phyloP scores from a whole-genome alignment of 2,888 invertebrate genomes.

The Agonopterix alstromeriana region DNA sequence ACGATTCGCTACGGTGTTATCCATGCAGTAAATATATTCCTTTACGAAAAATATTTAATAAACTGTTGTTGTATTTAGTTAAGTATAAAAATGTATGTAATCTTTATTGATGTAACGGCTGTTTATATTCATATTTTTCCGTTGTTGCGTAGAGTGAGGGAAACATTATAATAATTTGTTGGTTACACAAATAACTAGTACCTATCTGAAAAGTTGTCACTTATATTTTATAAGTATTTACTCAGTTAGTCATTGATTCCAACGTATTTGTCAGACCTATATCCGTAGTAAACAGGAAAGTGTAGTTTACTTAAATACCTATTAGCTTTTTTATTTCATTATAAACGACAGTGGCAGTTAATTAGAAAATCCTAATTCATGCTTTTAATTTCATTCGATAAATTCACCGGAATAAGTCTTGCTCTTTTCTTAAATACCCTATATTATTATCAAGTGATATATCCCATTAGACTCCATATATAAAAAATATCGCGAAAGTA shows the following conservation, averaged over 20 bases:
- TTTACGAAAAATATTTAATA: slow-evolving; percentile 36
- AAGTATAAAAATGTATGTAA: slow-evolving; percentile 26
- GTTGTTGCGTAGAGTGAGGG: background rate
- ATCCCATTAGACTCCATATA: slow-evolving; percentile 23
- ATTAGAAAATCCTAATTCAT: slow-evolving; percentile 28
- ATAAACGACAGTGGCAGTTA: slow-evolving; percentile 21
- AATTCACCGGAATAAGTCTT: slow-evolving; percentile 35
- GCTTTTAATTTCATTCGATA: slow-evolving; percentile 25
- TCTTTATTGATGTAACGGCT: slow-evolving; percentile 16
- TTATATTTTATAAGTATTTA: too few species aligned
- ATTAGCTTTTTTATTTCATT: background rate
- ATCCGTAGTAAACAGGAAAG: too few species aligned
- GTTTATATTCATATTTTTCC: slow-evolving; percentile 2
- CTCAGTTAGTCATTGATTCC: too few species aligned
- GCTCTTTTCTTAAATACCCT: slow-evolving; percentile 31
- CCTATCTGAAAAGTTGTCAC: too few species aligned
- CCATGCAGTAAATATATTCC: slow-evolving; percentile 38
- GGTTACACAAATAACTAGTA: too few species aligned
- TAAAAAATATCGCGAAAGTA: slow-evolving; percentile 30
- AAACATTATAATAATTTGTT: too few species aligned
- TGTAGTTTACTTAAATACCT: too few species aligned
- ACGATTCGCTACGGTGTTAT: slow-evolving; percentile 29
- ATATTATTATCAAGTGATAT: slow-evolving; percentile 28
- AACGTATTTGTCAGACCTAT: too few species aligned
- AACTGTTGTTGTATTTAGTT: slow-evolving; percentile 17